Percentiles rank a stretch among this genome's conserved stretches.
These are phyloP conservation scores for Limnodromus scolopaceus DNA, from an alignment of 2,797 vertebrate genomes.

Conservation along the genomic window DNA sequence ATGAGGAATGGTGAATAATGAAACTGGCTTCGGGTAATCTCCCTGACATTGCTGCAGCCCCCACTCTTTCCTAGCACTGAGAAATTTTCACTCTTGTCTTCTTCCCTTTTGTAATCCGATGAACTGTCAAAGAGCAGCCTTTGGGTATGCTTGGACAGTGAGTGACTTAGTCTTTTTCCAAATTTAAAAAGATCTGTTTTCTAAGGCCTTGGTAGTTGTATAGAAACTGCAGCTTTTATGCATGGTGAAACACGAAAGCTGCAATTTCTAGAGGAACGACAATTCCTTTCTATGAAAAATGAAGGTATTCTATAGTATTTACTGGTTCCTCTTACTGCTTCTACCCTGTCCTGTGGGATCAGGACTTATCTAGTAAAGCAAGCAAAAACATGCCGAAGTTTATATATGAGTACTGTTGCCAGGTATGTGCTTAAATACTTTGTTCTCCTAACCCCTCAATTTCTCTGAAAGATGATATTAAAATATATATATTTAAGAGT, in stretches of 20 bases:
- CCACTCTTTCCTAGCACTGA: rapidly evolving
- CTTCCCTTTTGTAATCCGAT: neutral
- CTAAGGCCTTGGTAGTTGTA: neutral
- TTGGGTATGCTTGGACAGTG: neutral
- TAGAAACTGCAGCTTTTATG: neutral
- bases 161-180: neutral
- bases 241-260: neutral
- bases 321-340: neutral
- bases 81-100: neutral
- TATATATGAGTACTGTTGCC: neutral
- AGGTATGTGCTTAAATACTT: neutral
- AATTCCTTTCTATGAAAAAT: neutral
- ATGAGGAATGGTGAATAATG: neutral
- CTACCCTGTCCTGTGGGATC: neutral
- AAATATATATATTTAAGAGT: neutral
- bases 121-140: neutral
- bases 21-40: neutral
- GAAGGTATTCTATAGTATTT: neutral
- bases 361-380: neutral
- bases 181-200: neutral
- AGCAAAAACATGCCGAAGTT: neutral
- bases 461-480: neutral
- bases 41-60: neutral
- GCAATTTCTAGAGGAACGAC: neutral
- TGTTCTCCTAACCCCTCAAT: neutral